phyloP scores from a whole-genome alignment of 2,888 invertebrate genomes.

The Orthosia cruda region DNA sequence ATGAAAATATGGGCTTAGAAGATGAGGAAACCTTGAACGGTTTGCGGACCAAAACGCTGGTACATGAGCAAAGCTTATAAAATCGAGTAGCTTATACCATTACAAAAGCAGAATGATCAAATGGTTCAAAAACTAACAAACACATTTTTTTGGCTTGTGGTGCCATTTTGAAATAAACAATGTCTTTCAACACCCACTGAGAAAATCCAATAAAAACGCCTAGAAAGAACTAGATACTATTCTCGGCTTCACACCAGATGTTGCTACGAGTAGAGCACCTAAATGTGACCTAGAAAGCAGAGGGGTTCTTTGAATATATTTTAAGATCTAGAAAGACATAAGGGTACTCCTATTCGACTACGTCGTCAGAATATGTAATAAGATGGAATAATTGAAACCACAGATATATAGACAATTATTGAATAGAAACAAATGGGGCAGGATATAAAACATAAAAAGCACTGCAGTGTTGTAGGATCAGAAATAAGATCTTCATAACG shows the following conservation, averaged over 20 bases:
- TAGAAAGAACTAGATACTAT: conserved; percentile 48
- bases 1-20: neutral
- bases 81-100: no score
- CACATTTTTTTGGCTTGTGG: neutral
- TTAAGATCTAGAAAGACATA: conserved; percentile 23
- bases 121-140: neutral
- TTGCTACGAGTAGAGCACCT: conserved; percentile 43
- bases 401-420: neutral
- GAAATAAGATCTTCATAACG: conserved; percentile 3
- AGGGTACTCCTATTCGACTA: neutral
- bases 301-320: conserved; percentile 51
- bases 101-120: neutral
- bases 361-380: no score
- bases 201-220: conserved; percentile 36
- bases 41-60: neutral
- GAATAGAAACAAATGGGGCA: neutral
- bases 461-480: neutral
- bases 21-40: neutral
- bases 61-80: neutral
- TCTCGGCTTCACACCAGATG: conserved; percentile 43
- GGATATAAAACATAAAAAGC: neutral
- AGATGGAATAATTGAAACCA: neutral
- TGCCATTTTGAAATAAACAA: conserved; percentile 34
- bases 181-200: conserved; percentile 26
- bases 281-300: conserved; percentile 56